These are phyloP conservation scores for Egretta garzetta DNA, from an alignment of 2,113 vertebrate genomes.

Conservation along the genomic window DNA sequence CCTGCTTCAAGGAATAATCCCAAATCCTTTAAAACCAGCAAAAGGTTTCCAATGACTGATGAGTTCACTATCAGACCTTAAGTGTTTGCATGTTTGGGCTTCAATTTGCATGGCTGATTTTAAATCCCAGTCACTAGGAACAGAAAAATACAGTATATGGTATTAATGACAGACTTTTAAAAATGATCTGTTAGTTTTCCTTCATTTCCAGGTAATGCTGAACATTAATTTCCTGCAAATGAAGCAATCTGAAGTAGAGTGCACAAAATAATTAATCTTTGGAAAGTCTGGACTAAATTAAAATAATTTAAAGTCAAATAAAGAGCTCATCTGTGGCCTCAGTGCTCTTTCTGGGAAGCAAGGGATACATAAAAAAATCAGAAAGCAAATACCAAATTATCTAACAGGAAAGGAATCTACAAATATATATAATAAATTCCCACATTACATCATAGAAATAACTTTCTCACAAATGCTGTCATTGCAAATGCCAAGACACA, in stretches of 20 bases:
- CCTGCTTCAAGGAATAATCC: not conserved
- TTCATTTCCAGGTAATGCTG: slow-evolving; percentile 36
- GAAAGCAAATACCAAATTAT: slow-evolving; percentile 18
- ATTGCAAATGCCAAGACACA: not conserved
- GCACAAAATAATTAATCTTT: slow-evolving; percentile 45
- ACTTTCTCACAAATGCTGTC: slow-evolving; percentile 36
- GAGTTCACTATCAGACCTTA: not conserved
- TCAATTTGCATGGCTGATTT: not conserved
- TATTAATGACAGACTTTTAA: not conserved
- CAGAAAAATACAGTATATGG: not conserved
- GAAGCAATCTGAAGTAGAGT: slow-evolving; percentile 7
- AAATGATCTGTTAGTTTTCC: not conserved
- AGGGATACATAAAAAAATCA: not conserved
- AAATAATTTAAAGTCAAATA: slow-evolving; percentile 48
- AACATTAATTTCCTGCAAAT: slow-evolving; percentile 40
- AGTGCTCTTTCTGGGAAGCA: slow-evolving; percentile 4
- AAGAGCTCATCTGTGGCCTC: slow-evolving; percentile 26
- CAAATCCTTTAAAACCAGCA: not conserved
- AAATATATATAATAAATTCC: slow-evolving; percentile 37
- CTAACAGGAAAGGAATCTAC: slow-evolving; percentile 35
- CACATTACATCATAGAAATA: slow-evolving; percentile 50
- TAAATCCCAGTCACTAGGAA: not conserved
- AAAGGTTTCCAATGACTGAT: not conserved
- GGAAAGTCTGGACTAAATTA: slow-evolving; percentile 46
- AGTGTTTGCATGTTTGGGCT: not conserved